Percentiles rank a stretch among this genome's conserved stretches.
Evolutionary conservation across 1,140 invertebrate species (phyloP).

Genomic region (Mamestra configurata): DNA sequence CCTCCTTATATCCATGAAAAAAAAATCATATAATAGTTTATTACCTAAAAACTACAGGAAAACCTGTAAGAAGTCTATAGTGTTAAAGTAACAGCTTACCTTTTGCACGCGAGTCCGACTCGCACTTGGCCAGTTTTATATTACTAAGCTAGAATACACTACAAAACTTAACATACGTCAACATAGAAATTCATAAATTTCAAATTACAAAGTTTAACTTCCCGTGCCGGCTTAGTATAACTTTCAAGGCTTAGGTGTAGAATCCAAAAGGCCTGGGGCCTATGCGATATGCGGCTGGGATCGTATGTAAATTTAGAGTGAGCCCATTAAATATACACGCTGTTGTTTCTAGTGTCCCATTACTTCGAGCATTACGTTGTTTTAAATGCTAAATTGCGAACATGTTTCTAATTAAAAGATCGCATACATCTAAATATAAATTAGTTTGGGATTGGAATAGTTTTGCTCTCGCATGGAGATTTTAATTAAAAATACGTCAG

Average conservation of each 20-base stretch:
- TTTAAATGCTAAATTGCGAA: constrained; percentile 10
- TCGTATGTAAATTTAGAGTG: not conserved
- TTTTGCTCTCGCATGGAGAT: constrained; percentile 4
- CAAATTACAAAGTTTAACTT: not conserved
- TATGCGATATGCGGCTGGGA: not conserved
- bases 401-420: constrained; percentile 23
- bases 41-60: too few species aligned
- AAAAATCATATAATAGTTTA: too few species aligned
- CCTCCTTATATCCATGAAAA: too few species aligned
- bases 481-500: constrained; percentile 12
- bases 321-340: not conserved
- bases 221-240: not conserved
- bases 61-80: too few species aligned
- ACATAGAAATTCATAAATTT: not conserved
- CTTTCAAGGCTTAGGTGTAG: not conserved
- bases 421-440: constrained; percentile 23
- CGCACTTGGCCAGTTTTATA: too few species aligned
- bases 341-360: not conserved
- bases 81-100: too few species aligned
- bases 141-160: not conserved
- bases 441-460: constrained; percentile 16
- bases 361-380: constrained; percentile 1
- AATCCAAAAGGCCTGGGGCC: not conserved
- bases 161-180: not conserved
- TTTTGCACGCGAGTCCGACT: too few species aligned